Evolutionary conservation across 2,113 vertebrate genomes (phyloP).

Genomic region (Leptocoma aspasia): DNA sequence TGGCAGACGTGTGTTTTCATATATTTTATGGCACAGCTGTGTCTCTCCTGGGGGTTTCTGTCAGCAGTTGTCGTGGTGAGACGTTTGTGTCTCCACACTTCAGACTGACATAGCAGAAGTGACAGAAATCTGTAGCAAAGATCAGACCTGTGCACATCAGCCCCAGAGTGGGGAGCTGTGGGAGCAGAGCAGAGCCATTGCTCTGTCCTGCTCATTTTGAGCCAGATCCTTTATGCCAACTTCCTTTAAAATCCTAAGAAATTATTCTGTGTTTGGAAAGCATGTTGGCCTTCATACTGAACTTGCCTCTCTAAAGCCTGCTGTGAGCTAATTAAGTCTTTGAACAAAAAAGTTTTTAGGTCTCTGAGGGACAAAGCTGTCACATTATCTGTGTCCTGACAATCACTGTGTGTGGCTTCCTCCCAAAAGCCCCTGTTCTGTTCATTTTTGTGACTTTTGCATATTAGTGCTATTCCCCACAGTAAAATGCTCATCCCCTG

Average conservation of each 20-base stretch:
- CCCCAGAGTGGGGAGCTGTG: background rate
- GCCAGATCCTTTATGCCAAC: background rate
- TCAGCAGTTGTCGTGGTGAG: background rate
- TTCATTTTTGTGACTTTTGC: background rate
- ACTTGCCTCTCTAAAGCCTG: background rate
- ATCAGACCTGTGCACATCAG: background rate
- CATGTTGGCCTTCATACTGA: background rate
- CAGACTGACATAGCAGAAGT: background rate
- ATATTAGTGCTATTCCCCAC: rapidly evolving
- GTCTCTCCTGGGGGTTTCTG: background rate
- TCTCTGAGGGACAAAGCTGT: background rate
- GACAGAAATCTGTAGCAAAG: background rate
- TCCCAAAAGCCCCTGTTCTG: background rate
- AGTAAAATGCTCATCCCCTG: background rate
- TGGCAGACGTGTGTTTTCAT: background rate
- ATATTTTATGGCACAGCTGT: background rate
- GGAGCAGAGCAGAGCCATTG: background rate
- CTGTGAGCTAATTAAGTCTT: background rate
- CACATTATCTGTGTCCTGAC: background rate
- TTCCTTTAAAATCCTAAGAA: background rate
- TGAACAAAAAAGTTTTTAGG: background rate
- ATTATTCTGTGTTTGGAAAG: background rate
- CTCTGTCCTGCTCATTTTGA: background rate
- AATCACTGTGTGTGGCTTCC: background rate
- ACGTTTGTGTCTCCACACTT: background rate